phyloP scores from a whole-genome alignment of 2,797 vertebrate species.

The Labroides dimidiatus region DNA sequence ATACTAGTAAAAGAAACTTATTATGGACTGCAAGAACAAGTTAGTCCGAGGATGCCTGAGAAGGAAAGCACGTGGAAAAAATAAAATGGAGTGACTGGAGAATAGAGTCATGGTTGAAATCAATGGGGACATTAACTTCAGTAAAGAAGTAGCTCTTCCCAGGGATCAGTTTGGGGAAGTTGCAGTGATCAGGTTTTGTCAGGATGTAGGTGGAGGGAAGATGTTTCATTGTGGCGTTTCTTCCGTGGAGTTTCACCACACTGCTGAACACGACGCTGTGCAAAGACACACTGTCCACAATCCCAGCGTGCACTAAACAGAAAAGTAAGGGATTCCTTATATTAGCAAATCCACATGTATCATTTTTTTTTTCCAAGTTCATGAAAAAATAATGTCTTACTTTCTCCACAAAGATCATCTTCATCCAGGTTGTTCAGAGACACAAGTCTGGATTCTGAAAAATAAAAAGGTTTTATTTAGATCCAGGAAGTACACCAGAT shows the following conservation, averaged over 20 bases:
- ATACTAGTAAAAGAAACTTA: background rate
- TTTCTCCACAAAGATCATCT: slow-evolving; percentile 26
- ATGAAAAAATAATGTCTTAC: slow-evolving; percentile 36
- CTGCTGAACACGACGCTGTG: slow-evolving; percentile 26
- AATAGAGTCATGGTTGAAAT: slow-evolving; percentile 25
- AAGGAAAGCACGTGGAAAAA: slow-evolving; percentile 29
- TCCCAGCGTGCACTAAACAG: slow-evolving; percentile 54
- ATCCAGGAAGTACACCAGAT: background rate
- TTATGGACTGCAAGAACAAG: too few species aligned
- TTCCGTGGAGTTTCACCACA: slow-evolving; percentile 33
- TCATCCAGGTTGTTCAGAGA: slow-evolving; percentile 31
- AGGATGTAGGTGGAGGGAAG: background rate
- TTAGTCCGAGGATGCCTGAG: background rate
- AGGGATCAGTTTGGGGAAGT: slow-evolving; percentile 20
- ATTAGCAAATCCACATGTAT: background rate
- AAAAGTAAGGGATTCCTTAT: background rate
- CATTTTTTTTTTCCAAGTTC: background rate
- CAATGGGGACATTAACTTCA: background rate
- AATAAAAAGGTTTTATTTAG: slow-evolving; percentile 10
- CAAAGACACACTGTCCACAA: slow-evolving; percentile 43
- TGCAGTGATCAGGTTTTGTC: background rate
- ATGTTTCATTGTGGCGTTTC: background rate
- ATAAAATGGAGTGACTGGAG: slow-evolving; percentile 49
- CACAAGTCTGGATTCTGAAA: slow-evolving; percentile 44
- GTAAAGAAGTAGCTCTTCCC: slow-evolving; percentile 56